A percentile compares a stretch with the other conserved stretches of the same genome.
Conservation (phyloP, 2,888 invertebrate species). For the Pyrrhosoma nymphula region DNA sequence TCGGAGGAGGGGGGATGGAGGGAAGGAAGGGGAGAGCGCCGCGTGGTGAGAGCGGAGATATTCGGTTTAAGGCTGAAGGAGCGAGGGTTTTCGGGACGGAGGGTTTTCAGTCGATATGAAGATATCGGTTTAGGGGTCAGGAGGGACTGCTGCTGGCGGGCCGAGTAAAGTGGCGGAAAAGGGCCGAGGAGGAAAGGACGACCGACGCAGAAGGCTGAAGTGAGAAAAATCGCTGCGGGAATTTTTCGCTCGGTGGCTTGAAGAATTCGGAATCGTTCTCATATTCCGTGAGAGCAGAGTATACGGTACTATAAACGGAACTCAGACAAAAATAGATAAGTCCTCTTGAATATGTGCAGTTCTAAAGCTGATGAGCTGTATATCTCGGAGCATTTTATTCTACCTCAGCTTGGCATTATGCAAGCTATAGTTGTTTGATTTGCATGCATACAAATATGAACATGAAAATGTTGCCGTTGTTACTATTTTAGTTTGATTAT, state of each 20-base stretch:
- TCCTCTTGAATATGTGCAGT: too few species aligned
- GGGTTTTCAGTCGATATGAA: conserved; percentile 25
- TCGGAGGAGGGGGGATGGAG: not conserved
- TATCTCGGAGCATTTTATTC: too few species aligned
- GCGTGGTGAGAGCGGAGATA: not conserved
- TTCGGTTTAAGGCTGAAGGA: not conserved
- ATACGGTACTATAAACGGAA: not conserved
- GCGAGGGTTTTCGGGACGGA: not conserved
- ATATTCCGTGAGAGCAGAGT: not conserved
- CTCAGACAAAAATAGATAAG: not conserved
- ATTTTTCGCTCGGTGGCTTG: not conserved
- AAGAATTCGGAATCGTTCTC: not conserved
- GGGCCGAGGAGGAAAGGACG: not conserved
- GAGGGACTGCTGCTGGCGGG: not conserved
- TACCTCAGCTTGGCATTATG: too few species aligned
- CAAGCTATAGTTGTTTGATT: too few species aligned
- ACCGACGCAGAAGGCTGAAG: not conserved
- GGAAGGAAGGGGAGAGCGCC: not conserved
- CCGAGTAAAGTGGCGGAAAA: not conserved
- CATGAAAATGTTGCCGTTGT: too few species aligned
- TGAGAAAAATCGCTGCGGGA: not conserved
- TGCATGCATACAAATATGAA: too few species aligned
- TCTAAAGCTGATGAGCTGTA: too few species aligned
- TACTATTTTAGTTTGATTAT: too few species aligned
- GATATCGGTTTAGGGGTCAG: conserved; percentile 12